A percentile compares a stretch with the other conserved stretches of the same genome.
Evolutionary conservation across 2,113 vertebrate genomes (phyloP).

Genomic region (Polyodon spathula): DNA sequence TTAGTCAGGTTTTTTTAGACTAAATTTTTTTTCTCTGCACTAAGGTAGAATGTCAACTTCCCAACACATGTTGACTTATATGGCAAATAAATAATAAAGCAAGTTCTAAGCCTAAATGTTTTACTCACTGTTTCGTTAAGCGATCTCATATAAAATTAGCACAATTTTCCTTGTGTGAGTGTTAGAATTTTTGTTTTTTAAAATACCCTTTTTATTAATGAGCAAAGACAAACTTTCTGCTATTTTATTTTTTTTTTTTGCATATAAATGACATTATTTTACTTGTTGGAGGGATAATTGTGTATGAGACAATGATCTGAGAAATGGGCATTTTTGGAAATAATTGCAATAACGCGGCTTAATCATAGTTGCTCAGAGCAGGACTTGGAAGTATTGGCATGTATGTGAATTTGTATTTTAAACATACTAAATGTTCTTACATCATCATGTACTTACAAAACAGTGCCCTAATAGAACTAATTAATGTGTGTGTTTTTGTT

Average conservation of each 20-base stretch:
- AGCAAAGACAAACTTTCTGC: background rate
- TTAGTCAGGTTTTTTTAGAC: slow-evolving; percentile 15
- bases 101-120: background rate
- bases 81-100: slow-evolving; percentile 1
- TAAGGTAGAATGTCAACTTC: slow-evolving; percentile 7
- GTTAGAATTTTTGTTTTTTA: background rate
- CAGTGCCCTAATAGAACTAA: background rate
- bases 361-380: background rate
- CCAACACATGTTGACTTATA: slow-evolving; percentile 3
- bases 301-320: background rate
- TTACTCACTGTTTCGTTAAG: slow-evolving; percentile 1
- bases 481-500: too few species aligned
- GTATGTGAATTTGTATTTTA: slow-evolving; percentile 1
- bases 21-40: slow-evolving; percentile 6
- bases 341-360: too few species aligned
- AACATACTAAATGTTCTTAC: background rate
- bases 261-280: slow-evolving; percentile 2
- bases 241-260: slow-evolving; percentile 1
- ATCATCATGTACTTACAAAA: background rate
- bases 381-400: slow-evolving; percentile 1
- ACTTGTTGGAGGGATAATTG: background rate
- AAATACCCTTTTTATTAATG: too few species aligned
- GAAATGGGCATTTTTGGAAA: too few species aligned
- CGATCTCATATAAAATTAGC: slow-evolving; percentile 1
- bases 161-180: background rate